Conservation (phyloP, 2,113 vertebrate species). For the Anguilla japonica region DNA sequence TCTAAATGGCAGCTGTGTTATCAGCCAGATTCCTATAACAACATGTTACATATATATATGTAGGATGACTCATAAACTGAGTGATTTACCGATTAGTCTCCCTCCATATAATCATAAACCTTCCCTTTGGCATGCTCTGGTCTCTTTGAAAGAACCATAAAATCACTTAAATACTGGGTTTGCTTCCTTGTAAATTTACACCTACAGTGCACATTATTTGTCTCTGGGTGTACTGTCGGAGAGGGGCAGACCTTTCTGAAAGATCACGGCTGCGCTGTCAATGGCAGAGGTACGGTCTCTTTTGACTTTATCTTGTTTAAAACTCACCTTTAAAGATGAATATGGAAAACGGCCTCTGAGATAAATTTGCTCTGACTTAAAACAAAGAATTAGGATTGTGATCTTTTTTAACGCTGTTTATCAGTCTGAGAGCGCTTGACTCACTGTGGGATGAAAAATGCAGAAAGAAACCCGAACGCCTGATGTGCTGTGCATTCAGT, state of each 20-base stretch:
- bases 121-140: conserved; percentile 30
- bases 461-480: not conserved
- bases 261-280: conserved; percentile 34
- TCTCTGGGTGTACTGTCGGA: conserved; percentile 39
- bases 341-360: not conserved
- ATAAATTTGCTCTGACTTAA: not conserved
- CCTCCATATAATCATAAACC: conserved; percentile 23
- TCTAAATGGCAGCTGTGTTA: not conserved
- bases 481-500: not conserved
- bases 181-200: conserved; percentile 40
- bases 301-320: not conserved
- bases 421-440: not conserved
- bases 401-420: not conserved
- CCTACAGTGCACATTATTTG: conserved; percentile 51
- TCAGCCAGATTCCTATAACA: conserved; percentile 7
- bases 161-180: conserved; percentile 43
- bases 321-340: not conserved
- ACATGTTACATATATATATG: conserved; percentile 10
- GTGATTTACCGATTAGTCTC: conserved; percentile 38
- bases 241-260: conserved; percentile 41
- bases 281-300: conserved; percentile 13
- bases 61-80: conserved; percentile 25
- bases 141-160: conserved; percentile 37
- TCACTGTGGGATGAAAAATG: not conserved
- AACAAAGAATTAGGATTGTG: not conserved